phyloP scores from a whole-genome alignment of 2,888 invertebrate genomes.

The Heliconius hortense region DNA sequence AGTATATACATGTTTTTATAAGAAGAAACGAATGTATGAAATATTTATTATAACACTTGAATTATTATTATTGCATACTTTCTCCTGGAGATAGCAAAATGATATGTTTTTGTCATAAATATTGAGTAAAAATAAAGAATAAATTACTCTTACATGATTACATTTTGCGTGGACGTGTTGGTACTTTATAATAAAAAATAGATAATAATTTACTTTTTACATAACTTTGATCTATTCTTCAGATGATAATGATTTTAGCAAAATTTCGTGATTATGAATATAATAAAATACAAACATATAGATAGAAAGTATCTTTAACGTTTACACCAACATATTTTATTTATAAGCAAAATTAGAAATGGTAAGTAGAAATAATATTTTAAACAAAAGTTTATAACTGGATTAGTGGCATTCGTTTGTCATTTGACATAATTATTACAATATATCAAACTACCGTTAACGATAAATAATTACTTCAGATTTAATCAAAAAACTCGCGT shows the following conservation, averaged over 20 bases:
- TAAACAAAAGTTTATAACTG: too few relatives aligned
- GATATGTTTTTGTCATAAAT: background rate
- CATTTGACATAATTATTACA: too few relatives aligned
- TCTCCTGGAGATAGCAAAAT: background rate
- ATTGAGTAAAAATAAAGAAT: background rate
- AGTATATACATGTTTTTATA: conserved; percentile 9
- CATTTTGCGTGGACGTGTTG: too few relatives aligned
- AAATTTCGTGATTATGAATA: too few relatives aligned
- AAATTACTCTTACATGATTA: background rate
- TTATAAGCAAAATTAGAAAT: background rate
- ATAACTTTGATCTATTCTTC: too few relatives aligned
- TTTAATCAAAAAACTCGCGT: too few relatives aligned
- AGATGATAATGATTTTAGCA: too few relatives aligned
- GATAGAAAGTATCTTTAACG: background rate
- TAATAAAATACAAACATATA: too few relatives aligned
- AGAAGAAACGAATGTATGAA: conserved; percentile 4
- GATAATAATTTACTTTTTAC: background rate
- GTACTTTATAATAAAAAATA: too few relatives aligned
- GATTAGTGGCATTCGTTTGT: too few relatives aligned
- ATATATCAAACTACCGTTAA: too few relatives aligned
- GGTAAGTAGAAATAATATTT: background rate
- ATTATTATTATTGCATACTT: background rate
- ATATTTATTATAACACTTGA: conserved; percentile 11
- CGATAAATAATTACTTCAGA: too few relatives aligned
- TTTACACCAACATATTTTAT: background rate